Conservation (phyloP, 2,113 vertebrate species). For the Sinocyclocheilus anshuiensis region DNA sequence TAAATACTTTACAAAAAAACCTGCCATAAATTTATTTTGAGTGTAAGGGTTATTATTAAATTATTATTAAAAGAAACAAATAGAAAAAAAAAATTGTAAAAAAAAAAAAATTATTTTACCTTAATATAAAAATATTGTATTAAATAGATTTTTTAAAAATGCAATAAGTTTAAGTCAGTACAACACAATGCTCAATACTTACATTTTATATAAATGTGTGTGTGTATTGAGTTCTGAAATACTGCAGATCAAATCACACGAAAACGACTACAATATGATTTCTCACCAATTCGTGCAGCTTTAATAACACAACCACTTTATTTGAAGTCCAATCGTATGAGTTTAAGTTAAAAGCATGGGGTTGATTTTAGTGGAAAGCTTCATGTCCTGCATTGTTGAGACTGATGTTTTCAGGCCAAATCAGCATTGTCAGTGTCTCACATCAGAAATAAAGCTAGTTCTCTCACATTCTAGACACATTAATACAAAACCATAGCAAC, state of each 20-base stretch:
- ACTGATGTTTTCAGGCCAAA: neutral
- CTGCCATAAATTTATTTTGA: too few relatives aligned
- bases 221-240: neutral
- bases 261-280: neutral
- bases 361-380: neutral
- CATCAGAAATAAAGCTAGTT: conserved; percentile 51
- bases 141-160: neutral
- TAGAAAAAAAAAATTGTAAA: too few relatives aligned
- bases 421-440: neutral
- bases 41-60: too few relatives aligned
- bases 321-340: too few relatives aligned
- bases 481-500: conserved; percentile 55
- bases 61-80: too few relatives aligned
- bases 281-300: neutral
- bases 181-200: too few relatives aligned
- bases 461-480: conserved; percentile 61
- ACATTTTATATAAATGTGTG: too few relatives aligned
- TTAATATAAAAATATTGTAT: too few relatives aligned
- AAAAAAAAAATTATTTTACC: too few relatives aligned
- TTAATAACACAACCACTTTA: neutral
- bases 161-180: too few relatives aligned
- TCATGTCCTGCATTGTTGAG: neutral
- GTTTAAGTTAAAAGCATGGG: neutral
- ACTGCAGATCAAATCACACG: neutral
- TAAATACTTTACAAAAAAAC: too few relatives aligned